Evolutionary conservation across 2,888 invertebrate genomes (phyloP), one percentile per base, ranked within the genome.

Genomic region (Heteropelma amictum): DNA sequence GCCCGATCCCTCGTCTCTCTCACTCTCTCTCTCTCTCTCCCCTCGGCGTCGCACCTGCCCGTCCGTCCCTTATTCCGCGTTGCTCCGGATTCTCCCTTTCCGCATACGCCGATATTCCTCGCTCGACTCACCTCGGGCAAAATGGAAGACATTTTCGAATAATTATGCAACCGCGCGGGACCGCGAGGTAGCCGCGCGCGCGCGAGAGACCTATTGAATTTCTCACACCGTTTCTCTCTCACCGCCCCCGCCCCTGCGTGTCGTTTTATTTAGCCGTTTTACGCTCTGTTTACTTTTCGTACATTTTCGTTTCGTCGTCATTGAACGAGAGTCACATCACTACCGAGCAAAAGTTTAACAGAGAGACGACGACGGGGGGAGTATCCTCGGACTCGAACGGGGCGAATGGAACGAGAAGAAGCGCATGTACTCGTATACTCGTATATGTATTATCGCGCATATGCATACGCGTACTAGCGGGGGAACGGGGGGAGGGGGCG

Each of bases 161-260:
- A n/a, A n/a, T n/a, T n/a, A n/a, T n/a, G n/a, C n/a, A n/a, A n/a
- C n/a, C n/a, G n/a, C n/a, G n/a, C n/a, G n/a, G n/a, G 19, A 65
- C 26, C 53, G 53, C 67, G 28, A 14, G 14, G 1, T 47, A 23
- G 38, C 45, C 49, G n/a, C 28, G 12, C 7, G 19, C 28, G 17
- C 30, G 45, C 42, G 12, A 51, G 51, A 40, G 30, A n/a, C 38
- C 60, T 49, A 61, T 72, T 61, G 67, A 72, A 72, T 67, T 67
- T 60, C 60, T 65, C 45, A 35, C 60, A 30, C 65, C 28, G 21
- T 12, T 49, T 17, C 26, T 1, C 21, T n/a, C 4, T 45, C n/a
- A 23, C 3, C 23, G 8, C 12, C 14, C 10, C 17, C 8, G 28
- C 8, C 33, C 23, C 8, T 4, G 14, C 14, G 14, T 38, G n/a